These are phyloP conservation scores for Procavia capensis DNA, from an alignment of 2,113 vertebrate species.

Conservation along the genomic window DNA sequence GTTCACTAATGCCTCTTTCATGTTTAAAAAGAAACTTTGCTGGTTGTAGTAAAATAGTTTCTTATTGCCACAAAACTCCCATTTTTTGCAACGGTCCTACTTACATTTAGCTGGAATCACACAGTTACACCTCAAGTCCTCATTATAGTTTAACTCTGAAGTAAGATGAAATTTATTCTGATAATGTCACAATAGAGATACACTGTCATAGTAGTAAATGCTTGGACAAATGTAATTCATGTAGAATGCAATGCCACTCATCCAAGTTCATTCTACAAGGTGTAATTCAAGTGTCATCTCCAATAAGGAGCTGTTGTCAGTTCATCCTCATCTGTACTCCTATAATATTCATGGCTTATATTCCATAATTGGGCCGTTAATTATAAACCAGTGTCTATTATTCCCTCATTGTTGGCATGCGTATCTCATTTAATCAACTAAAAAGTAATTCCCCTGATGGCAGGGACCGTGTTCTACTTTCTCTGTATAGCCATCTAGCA, in stretches of 20 bases:
- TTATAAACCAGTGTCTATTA: constrained; percentile 27
- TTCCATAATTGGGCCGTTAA: constrained; percentile 24
- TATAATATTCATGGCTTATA: constrained; percentile 4
- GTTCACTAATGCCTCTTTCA: background rate
- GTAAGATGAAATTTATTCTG: background rate
- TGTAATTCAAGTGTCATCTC: background rate
- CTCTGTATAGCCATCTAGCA: background rate
- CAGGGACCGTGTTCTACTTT: background rate
- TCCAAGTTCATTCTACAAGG: background rate
- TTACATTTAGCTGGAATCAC: constrained; percentile 36
- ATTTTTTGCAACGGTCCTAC: background rate
- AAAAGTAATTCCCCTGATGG: background rate
- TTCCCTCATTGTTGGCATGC: background rate
- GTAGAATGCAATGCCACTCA: background rate
- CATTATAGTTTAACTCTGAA: constrained; percentile 9
- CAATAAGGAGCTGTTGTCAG: background rate
- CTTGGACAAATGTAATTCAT: background rate
- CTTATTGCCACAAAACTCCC: background rate
- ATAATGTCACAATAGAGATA: constrained; percentile 23
- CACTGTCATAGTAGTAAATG: background rate
- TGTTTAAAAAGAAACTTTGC: background rate
- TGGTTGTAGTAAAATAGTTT: background rate
- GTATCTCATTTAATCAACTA: background rate
- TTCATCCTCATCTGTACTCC: background rate
- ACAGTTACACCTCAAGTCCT: background rate